A percentile compares a stretch with the other conserved stretches of the same genome.
Evolutionary conservation across 1,140 invertebrate genomes (phyloP).

Genomic region (Dendrolimus kikuchii): DNA sequence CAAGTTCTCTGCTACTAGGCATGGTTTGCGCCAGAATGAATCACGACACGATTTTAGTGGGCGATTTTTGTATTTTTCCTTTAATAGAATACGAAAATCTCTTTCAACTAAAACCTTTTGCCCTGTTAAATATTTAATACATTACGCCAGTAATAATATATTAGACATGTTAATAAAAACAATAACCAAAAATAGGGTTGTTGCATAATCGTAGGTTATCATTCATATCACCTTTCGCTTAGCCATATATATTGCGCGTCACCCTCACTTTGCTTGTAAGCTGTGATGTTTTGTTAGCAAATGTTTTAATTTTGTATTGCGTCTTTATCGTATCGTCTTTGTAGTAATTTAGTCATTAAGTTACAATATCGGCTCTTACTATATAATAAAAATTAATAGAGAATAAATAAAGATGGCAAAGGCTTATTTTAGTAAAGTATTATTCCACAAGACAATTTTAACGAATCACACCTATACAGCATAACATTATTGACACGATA

Average conservation of each 20-base stretch:
- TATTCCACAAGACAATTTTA: background rate
- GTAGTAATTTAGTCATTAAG: conserved; percentile 47
- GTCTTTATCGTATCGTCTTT: conserved; percentile 33
- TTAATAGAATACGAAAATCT: conserved; percentile 59
- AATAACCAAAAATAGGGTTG: background rate
- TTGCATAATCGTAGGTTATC: conserved; percentile 32
- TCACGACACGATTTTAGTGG: conserved; percentile 53
- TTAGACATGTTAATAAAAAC: background rate
- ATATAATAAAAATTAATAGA: background rate
- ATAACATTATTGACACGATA: conserved; percentile 3
- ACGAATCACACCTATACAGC: background rate
- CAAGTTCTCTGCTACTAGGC: conserved; percentile 62
- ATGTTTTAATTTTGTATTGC: conserved; percentile 36
- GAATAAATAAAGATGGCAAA: conserved; percentile 9
- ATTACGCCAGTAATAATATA: background rate
- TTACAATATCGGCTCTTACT: conserved; percentile 25
- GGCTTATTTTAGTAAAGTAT: conserved; percentile 8
- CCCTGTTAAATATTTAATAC: conserved; percentile 1
- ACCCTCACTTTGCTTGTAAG: conserved; percentile 53
- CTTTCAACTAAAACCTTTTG: conserved; percentile 50
- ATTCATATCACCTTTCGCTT: conserved; percentile 42
- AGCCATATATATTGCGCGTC: conserved; percentile 26
- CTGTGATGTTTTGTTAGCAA: conserved; percentile 61
- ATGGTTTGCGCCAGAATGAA: conserved; percentile 44
- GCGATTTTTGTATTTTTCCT: conserved; percentile 60